phyloP scores from a whole-genome alignment of 2,888 invertebrate species.

The Penaeus monodon region DNA sequence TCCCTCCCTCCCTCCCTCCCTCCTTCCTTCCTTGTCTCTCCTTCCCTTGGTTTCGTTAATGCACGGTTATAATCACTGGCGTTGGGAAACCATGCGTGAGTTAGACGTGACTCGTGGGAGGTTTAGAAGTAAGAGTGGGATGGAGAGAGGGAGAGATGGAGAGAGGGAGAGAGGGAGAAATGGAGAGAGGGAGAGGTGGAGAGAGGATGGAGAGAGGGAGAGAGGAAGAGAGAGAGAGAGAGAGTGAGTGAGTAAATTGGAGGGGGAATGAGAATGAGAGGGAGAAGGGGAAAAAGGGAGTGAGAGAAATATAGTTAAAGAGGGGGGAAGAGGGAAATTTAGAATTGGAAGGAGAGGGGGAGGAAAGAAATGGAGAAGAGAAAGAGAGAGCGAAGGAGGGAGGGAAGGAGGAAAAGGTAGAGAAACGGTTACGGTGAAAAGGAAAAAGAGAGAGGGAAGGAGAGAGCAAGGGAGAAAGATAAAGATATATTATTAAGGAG shows the following conservation, averaged over 20 bases:
- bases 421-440: background rate
- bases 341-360: background rate
- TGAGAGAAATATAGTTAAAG: background rate
- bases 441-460: background rate
- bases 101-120: background rate
- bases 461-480: background rate
- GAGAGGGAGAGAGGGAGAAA: too few species aligned
- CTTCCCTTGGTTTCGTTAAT: constrained; percentile 19
- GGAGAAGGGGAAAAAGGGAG: background rate
- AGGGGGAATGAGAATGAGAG: background rate
- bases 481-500: background rate
- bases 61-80: background rate
- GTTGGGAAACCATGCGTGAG: background rate
- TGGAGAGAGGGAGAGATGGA: too few species aligned
- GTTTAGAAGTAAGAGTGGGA: too few species aligned
- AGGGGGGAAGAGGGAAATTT: constrained; percentile 19
- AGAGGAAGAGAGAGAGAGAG: background rate
- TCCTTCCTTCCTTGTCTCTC: background rate
- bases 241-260: background rate
- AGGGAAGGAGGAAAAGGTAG: constrained; percentile 37
- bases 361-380: background rate
- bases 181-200: too few species aligned
- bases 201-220: too few species aligned
- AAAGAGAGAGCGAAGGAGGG: background rate
- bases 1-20: background rate